These are phyloP conservation scores for Delphinapterus leucas DNA, from an alignment of 2,113 vertebrate genomes.

Conservation along the genomic window DNA sequence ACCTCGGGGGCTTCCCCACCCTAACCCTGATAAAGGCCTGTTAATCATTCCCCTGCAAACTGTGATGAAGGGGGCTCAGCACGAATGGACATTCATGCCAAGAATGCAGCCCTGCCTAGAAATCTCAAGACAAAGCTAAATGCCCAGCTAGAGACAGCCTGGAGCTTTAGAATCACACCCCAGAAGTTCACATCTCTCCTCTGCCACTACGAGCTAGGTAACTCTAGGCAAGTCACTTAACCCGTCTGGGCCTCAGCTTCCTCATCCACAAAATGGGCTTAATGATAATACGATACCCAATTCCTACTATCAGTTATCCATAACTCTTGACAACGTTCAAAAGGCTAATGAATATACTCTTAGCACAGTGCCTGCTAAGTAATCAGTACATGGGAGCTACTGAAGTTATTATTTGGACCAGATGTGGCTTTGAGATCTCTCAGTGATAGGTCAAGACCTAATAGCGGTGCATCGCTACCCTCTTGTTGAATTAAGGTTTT, in stretches of 20 bases:
- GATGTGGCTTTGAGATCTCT: conserved; percentile 42
- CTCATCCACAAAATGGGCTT: not conserved
- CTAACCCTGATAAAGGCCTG: not conserved
- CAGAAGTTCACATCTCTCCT: not conserved
- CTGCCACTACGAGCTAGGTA: not conserved
- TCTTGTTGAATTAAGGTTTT: conserved; percentile 38
- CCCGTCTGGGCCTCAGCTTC: not conserved
- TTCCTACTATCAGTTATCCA: not conserved
- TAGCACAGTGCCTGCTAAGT: not conserved
- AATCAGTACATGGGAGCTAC: not conserved
- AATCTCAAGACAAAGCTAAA: conserved; percentile 1
- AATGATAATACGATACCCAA: not conserved
- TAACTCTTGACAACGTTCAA: conserved; percentile 3
- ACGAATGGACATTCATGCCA: not conserved
- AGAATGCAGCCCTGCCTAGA: not conserved
- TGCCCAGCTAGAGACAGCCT: not conserved
- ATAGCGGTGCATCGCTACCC: conserved; percentile 1
- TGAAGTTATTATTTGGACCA: conserved; percentile 53
- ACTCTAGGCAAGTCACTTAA: not conserved
- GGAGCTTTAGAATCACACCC: conserved; percentile 21
- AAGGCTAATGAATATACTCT: conserved; percentile 5
- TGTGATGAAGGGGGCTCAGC: not conserved
- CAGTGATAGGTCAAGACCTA: conserved; percentile 39
- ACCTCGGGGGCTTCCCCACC: not conserved
- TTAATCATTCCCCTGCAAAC: not conserved